These are phyloP conservation scores for Clusia tigrina DNA, from an alignment of 2,888 invertebrate genomes.

Conservation along the genomic window DNA sequence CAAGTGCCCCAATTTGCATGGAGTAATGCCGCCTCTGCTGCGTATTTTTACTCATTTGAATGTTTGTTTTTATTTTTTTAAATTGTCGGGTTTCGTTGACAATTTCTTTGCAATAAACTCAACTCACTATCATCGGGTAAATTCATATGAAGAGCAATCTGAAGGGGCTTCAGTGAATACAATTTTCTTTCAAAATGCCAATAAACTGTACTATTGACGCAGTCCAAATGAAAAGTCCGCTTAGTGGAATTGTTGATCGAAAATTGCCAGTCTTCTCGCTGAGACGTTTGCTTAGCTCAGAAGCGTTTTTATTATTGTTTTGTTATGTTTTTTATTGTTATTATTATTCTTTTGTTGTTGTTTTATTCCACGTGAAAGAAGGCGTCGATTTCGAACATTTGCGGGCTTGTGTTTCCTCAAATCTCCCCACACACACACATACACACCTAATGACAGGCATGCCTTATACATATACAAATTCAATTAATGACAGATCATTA, in stretches of 20 bases:
- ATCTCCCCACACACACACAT: constrained; percentile 30
- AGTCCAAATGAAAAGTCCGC: constrained; percentile 56
- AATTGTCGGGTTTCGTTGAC: too few species aligned
- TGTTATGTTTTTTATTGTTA: too few species aligned
- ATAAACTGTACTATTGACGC: constrained; percentile 36
- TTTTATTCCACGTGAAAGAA: background rate
- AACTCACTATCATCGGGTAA: too few species aligned
- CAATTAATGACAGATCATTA: constrained; percentile 63
- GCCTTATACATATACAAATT: constrained; percentile 42
- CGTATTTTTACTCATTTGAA: background rate
- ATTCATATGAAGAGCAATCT: too few species aligned
- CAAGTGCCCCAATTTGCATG: constrained; percentile 4
- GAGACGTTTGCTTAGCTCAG: too few species aligned
- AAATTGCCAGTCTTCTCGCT: too few species aligned
- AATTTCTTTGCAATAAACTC: too few species aligned
- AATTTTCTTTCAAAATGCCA: background rate
- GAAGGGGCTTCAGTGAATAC: too few species aligned
- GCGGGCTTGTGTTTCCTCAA: constrained; percentile 25
- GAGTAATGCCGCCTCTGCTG: background rate
- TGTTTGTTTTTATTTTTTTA: too few species aligned
- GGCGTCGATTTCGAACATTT: constrained; percentile 38
- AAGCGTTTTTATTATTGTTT: too few species aligned
- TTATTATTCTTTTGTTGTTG: too few species aligned
- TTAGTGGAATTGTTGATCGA: too few species aligned
- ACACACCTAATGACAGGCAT: background rate